Base-by-base conservation (phyloP, 2,797 vertebrate species). In the Coilia nasus region DNA sequence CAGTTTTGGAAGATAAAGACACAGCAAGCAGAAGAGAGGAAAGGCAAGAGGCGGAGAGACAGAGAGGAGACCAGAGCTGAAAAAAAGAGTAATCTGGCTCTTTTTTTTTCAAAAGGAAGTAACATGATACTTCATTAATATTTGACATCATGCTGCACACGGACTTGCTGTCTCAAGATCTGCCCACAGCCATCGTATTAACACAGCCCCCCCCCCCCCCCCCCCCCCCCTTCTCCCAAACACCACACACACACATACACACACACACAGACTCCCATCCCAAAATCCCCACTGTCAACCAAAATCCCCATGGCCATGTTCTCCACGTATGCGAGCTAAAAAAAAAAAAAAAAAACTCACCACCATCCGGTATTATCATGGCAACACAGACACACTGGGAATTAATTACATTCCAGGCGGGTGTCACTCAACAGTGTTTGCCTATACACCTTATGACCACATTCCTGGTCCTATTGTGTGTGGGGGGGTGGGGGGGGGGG, bases 341-440 rank as follows among this genome's bases (percentile, higher is more conserved):
- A 31, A 21, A 78, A 41, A 17, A 90, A 89, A 19, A 90, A 87
- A 89, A 90, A 89, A 90, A 88, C 89, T 88, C 91, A 89, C 87
- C 91, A 90, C 85, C 88, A 56, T 89, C 92, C 91, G 93, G 92
- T 94, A 94, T 94, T 93, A 94, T 91, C 92, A 92, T 91, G 90
- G 35, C 67, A 90, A 88, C 80, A 89, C 91, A 93, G 93, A 93
- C 92, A 93, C 90, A 91, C 92, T 90, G 87, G 85, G 60, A 92
- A 90, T 90, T 93, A 93, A 93, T 93, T 94, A 92, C 92, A 90
- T 93, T 93, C 92, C 91, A 88, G 93, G 93, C 28, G 6, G 28
- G 64, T 35, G 15, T 44, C 35, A 78, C 2, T 41, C 35, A 41
- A 41, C 35, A 41, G 35, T 41, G 35, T 41, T 41, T 41, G 35